Conservation (phyloP, 1,140 invertebrate species). For the Pseudoatta argentina region DNA sequence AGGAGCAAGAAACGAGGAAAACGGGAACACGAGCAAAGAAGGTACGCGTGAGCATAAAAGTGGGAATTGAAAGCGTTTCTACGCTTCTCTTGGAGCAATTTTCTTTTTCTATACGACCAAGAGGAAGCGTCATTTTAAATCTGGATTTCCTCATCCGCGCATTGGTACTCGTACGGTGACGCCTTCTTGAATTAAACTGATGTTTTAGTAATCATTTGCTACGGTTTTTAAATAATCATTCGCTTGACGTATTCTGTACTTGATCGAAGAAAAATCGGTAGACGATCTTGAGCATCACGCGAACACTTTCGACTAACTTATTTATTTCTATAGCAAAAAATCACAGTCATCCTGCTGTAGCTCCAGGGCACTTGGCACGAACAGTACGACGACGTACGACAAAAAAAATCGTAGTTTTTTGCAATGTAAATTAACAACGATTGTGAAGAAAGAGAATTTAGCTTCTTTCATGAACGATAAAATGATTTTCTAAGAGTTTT, state of each 20-base stretch:
- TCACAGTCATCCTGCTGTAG: slow-evolving; percentile 44
- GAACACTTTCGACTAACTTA: slow-evolving; percentile 48
- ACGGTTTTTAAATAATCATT: slow-evolving; percentile 20
- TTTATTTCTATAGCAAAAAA: slow-evolving; percentile 65
- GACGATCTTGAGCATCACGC: slow-evolving; percentile 66
- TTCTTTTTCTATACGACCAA: slow-evolving; percentile 55
- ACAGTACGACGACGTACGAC: neutral
- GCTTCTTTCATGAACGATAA: slow-evolving; percentile 53
- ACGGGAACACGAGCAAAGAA: neutral
- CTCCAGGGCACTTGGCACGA: slow-evolving; percentile 33
- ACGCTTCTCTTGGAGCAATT: slow-evolving; percentile 46
- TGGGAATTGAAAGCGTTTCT: slow-evolving; percentile 68
- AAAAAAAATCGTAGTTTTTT: slow-evolving; percentile 22
- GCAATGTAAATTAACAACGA: slow-evolving; percentile 54
- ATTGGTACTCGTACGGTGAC: slow-evolving; percentile 17
- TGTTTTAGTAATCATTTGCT: slow-evolving; percentile 1
- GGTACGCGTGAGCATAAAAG: slow-evolving; percentile 29
- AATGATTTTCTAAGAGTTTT: slow-evolving; percentile 40
- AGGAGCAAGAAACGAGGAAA: slow-evolving; percentile 20
- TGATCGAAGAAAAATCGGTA: slow-evolving; percentile 62
- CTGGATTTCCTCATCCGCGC: slow-evolving; percentile 62
- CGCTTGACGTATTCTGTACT: neutral
- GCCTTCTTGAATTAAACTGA: slow-evolving; percentile 61
- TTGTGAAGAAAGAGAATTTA: slow-evolving; percentile 20
- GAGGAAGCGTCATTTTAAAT: slow-evolving; percentile 67